A percentile compares a stretch with the other conserved stretches of the same genome.
Conservation (phyloP, 2,888 invertebrate species). For the Mesorhabditis spiculigera region DNA sequence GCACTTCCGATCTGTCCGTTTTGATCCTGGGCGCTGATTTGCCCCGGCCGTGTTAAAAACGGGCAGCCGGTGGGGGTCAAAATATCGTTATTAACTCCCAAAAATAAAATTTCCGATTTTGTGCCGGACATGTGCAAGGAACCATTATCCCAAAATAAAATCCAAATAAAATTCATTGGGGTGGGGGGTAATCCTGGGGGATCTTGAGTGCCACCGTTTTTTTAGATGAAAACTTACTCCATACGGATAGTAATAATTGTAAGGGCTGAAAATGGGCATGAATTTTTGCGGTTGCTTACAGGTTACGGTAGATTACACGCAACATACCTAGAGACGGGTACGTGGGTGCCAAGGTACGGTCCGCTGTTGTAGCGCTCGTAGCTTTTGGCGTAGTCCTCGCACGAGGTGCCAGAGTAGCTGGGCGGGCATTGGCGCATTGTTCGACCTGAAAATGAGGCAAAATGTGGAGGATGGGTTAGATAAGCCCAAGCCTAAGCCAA, state of each 20-base stretch:
- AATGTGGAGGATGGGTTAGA: neutral
- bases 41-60: constrained; percentile 28
- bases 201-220: too few relatives aligned
- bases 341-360: constrained; percentile 70
- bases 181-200: too few relatives aligned
- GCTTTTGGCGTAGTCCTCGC: constrained; percentile 76
- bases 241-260: too few relatives aligned
- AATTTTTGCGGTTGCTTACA: neutral
- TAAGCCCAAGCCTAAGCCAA: too few relatives aligned
- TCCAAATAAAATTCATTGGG: too few relatives aligned
- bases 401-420: constrained; percentile 65
- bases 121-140: too few relatives aligned
- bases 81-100: neutral
- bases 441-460: constrained; percentile 58
- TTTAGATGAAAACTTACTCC: too few relatives aligned
- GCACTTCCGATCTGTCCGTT: constrained; percentile 58
- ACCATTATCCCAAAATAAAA: too few relatives aligned
- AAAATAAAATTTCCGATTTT: too few relatives aligned
- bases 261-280: too few relatives aligned
- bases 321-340: constrained; percentile 35
- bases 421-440: constrained; percentile 64
- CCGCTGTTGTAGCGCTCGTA: constrained; percentile 73
- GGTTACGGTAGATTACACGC: neutral
- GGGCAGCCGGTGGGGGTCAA: constrained; percentile 13
- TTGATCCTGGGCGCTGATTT: constrained; percentile 16